These are phyloP conservation scores for Podabrus alpinus DNA, from an alignment of 2,888 invertebrate genomes.

Conservation along the genomic window DNA sequence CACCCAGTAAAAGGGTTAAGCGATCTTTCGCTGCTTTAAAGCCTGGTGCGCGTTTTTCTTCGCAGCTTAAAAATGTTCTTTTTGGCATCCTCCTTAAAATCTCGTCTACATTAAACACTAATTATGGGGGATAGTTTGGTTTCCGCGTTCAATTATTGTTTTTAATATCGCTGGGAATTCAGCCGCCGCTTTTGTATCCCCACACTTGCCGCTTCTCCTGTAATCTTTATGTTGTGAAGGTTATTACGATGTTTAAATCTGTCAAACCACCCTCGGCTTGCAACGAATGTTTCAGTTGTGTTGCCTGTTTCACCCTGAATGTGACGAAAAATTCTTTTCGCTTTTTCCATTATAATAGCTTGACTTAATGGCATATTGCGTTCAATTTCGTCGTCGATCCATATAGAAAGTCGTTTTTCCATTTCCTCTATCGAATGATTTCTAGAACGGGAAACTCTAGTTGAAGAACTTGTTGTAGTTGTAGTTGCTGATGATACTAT, in stretches of 20 bases:
- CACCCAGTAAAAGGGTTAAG: slow-evolving; percentile 40
- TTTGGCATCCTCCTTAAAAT: slow-evolving; percentile 24
- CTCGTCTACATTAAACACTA: slow-evolving; percentile 23
- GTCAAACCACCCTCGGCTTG: slow-evolving; percentile 33
- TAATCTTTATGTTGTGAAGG: slow-evolving; percentile 29
- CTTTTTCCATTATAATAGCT: no score
- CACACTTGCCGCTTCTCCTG: slow-evolving; percentile 34
- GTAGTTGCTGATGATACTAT: no score
- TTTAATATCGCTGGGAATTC: not conserved
- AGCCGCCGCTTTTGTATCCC: slow-evolving; percentile 26
- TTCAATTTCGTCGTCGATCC: no score
- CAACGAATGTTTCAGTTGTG: not conserved
- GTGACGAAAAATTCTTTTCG: not conserved
- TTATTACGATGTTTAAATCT: slow-evolving; percentile 33
- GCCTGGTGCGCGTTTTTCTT: slow-evolving; percentile 30
- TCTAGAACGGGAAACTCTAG: no score
- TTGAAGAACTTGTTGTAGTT: no score
- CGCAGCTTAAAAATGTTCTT: slow-evolving; percentile 24
- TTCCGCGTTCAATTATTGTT: slow-evolving; percentile 7
- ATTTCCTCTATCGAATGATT: no score
- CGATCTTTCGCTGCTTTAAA: slow-evolving; percentile 43
- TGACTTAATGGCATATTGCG: no score
- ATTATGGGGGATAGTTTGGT: slow-evolving; percentile 1
- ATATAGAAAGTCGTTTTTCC: no score
- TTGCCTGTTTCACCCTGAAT: not conserved